Evolutionary conservation across 1,140 invertebrate species (phyloP), one percentile per base, ranked within the genome.

Genomic region (Drosophila albomicans): DNA sequence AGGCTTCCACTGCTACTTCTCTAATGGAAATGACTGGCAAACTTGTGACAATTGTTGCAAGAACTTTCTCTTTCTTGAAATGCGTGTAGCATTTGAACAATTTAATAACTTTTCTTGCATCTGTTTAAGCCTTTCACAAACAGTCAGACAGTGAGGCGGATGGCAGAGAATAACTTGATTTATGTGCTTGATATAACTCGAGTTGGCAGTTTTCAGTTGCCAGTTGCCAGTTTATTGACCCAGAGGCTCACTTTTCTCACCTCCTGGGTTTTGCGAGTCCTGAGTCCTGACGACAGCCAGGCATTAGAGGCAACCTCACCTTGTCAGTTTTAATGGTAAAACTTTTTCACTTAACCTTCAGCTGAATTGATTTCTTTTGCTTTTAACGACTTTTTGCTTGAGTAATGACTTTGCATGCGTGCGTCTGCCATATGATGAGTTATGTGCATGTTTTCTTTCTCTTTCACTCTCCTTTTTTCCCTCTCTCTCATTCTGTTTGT

Each of bases 331-430:
- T 81, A 77, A 87, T 88, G 73, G 79, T 28, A 59, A 88, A 87
- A 87, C 28, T 87, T 87, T 87, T 87, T 88, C 82, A 87, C 82
- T 87, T 87, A 87, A 84, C 82, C 84, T 80, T 88, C 74, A 79
- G 68, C 54, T 88, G 76, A 88, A 86, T 86, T 86, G 82, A 86
- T 86, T 86, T 78, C 58, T 77, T 69, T 80, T 48, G 64, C 68
- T 67, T 74, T 70, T 84, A 88, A 88, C 84, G 82, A 88, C 82
- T 88, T 88, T 84, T 67, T 71, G 72, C 82, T 67, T 61, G 82
- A 87, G 84, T 84, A 87, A 87, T 88, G 84, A 80, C 84, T 87
- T 88, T 79, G 75, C 80, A 87, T 79, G 80, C 80, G 70, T 82
- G 58, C 71, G 61, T 72, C 48, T 82, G 79, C 70, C 75, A 81